These are phyloP conservation scores for Pterophyllum scalare DNA, from an alignment of 2,113 vertebrate genomes.

Conservation along the genomic window DNA sequence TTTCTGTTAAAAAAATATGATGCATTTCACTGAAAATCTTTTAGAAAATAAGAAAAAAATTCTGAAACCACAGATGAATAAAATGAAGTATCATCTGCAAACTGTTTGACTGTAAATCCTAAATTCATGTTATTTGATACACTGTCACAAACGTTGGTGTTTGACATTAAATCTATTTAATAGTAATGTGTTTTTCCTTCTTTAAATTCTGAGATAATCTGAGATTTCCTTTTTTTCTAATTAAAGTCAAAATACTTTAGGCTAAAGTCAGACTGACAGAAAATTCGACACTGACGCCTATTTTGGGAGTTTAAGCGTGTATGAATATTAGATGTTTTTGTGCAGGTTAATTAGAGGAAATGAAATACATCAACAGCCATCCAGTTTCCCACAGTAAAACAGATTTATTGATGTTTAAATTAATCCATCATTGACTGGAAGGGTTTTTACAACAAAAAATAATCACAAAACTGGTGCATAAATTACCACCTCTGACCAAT, in stretches of 20 bases:
- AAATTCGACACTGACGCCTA: not conserved
- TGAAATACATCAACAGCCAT: not conserved
- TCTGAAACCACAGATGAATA: not conserved
- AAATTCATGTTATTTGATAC: not conserved
- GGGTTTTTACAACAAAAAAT: not conserved
- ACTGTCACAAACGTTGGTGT: not conserved
- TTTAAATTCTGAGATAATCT: not conserved
- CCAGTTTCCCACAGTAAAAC: not conserved
- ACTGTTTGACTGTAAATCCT: not conserved
- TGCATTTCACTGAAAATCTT: not conserved
- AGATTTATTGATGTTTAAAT: not conserved
- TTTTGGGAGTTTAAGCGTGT: not conserved
- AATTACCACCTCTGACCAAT: not conserved
- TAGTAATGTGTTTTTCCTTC: not conserved
- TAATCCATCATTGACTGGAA: not conserved
- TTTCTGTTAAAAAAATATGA: too few relatives aligned
- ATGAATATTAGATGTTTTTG: not conserved
- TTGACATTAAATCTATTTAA: not conserved
- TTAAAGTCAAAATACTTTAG: too few relatives aligned
- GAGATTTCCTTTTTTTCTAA: too few relatives aligned
- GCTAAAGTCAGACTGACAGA: not conserved
- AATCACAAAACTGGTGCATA: not conserved
- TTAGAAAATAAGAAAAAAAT: not conserved
- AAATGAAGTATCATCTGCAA: not conserved
- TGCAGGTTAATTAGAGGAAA: not conserved